phyloP scores from a whole-genome alignment of 2,888 invertebrate species.

The Zaprionus lineosus region DNA sequence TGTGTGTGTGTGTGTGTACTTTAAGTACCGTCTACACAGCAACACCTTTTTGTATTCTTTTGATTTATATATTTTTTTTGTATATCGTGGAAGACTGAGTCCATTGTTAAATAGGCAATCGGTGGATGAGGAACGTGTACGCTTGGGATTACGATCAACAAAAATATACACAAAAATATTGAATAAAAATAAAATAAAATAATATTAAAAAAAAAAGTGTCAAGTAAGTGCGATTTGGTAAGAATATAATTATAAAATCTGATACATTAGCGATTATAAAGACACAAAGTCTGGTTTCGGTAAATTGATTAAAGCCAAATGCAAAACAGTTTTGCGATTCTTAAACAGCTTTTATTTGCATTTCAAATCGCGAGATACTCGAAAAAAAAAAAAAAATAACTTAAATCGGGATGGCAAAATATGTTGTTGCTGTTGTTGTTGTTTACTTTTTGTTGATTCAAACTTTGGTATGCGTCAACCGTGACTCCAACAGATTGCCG shows the following conservation, averaged over 20 bases:
- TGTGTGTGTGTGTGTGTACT: too few relatives aligned
- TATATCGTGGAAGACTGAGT: too few relatives aligned
- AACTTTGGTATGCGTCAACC: conserved; percentile 55
- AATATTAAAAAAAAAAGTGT: too few relatives aligned
- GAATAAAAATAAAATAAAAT: too few relatives aligned
- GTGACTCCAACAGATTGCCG: conserved; percentile 3
- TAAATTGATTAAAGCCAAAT: conserved; percentile 33
- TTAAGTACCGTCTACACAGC: conserved; percentile 11
- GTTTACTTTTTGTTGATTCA: conserved; percentile 7
- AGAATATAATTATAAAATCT: conserved; percentile 2
- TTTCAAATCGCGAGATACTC: conserved; percentile 20
- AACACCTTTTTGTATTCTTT: too few relatives aligned
- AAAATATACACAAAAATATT: too few relatives aligned
- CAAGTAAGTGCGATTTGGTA: conserved; percentile 49
- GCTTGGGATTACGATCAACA: conserved; percentile 41
- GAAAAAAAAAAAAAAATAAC: too few relatives aligned
- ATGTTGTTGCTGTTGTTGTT: conserved; percentile 31
- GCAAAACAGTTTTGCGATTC: conserved; percentile 22
- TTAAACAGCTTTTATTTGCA: conserved; percentile 51
- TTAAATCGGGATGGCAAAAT: too few relatives aligned
- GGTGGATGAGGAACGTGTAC: conserved; percentile 33
- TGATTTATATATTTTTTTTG: conserved; percentile 10
- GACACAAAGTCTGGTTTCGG: conserved; percentile 40
- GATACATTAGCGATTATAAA: conserved; percentile 2
- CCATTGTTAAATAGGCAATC: conserved; percentile 34